phyloP scores from a whole-genome alignment of 2,888 invertebrate genomes.

The Oegoconia quadripuncta region DNA sequence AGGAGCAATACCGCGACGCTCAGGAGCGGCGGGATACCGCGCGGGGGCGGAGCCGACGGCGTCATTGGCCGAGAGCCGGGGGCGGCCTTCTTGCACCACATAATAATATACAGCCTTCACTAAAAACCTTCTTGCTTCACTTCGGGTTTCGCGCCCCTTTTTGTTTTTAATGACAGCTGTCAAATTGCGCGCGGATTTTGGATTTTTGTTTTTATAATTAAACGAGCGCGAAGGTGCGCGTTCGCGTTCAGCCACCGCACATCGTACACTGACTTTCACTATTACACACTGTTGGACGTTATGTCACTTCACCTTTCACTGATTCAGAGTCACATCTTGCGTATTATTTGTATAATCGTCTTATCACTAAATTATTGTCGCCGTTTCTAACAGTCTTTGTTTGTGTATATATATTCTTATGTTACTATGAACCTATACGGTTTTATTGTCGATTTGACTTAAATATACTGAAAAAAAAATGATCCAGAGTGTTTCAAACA shows the following conservation, averaged over 20 bases:
- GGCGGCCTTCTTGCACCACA: conserved; percentile 46
- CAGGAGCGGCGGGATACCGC: conserved; percentile 43
- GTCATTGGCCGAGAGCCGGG: conserved; percentile 65
- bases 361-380: conserved; percentile 36
- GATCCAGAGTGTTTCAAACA: too few relatives aligned
- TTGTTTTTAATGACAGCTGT: conserved; percentile 7
- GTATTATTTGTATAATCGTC: conserved; percentile 8
- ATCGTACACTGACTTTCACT: conserved; percentile 57
- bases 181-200: conserved; percentile 6
- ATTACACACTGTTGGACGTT: conserved; percentile 29
- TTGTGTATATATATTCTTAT: too few relatives aligned
- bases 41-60: conserved; percentile 63
- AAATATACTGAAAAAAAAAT: too few relatives aligned
- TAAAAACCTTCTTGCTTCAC: conserved; percentile 34
- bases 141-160: conserved; percentile 8
- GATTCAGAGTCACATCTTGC: conserved; percentile 6
- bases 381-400: conserved; percentile 23
- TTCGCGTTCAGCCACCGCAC: conserved; percentile 36
- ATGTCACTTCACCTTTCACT: conserved; percentile 41
- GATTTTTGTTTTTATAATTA: conserved; percentile 25
- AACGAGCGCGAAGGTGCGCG: conserved; percentile 21
- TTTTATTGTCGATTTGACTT: too few relatives aligned
- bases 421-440: too few relatives aligned
- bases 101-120: conserved; percentile 51
- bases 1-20: conserved; percentile 47